Conservation (phyloP, 2,888 invertebrate species). For the Nemapogon koenigi region DNA sequence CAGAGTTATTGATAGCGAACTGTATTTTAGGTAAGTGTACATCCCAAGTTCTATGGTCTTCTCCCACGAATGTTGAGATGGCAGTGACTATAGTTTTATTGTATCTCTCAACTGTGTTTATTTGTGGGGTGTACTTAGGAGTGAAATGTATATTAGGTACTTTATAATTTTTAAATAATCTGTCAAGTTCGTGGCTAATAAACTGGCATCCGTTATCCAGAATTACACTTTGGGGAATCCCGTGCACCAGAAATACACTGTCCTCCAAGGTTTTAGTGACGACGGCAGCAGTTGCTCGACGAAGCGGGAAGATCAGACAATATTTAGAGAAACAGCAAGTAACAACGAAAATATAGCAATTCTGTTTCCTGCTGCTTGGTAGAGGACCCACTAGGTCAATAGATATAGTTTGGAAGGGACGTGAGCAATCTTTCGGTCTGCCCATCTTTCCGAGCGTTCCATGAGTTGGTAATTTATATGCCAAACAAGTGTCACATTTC, state of each 20-base stretch:
- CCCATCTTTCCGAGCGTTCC: constrained; percentile 18
- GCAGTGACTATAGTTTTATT: constrained; percentile 15
- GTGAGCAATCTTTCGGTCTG: constrained; percentile 17
- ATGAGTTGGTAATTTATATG: constrained; percentile 14
- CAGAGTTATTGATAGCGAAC: constrained; percentile 19
- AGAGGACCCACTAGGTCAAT: constrained; percentile 18
- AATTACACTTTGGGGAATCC: constrained; percentile 16
- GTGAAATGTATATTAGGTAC: constrained; percentile 9
- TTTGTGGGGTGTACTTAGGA: constrained; percentile 10
- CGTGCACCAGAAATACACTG: constrained; percentile 21
- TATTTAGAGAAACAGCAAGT: constrained; percentile 18
- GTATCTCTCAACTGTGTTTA: constrained; percentile 9
- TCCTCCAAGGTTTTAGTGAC: constrained; percentile 17
- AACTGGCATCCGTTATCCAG: constrained; percentile 12
- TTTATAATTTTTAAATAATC: constrained; percentile 9
- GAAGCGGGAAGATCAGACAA: constrained; percentile 13
- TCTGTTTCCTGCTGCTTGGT: constrained; percentile 6
- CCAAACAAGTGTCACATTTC: constrained; percentile 14
- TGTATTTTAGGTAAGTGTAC: constrained; percentile 15
- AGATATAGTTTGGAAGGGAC: constrained; percentile 18
- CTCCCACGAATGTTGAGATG: constrained; percentile 15
- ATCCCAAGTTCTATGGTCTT: constrained; percentile 20
- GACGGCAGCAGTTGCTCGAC: constrained; percentile 11
- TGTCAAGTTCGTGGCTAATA: constrained; percentile 6
- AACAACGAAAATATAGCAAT: constrained; percentile 15